Percentiles rank a stretch among this genome's conserved stretches.
Conservation (phyloP, 2,113 vertebrate genomes). For the Lamprotornis superbus region DNA sequence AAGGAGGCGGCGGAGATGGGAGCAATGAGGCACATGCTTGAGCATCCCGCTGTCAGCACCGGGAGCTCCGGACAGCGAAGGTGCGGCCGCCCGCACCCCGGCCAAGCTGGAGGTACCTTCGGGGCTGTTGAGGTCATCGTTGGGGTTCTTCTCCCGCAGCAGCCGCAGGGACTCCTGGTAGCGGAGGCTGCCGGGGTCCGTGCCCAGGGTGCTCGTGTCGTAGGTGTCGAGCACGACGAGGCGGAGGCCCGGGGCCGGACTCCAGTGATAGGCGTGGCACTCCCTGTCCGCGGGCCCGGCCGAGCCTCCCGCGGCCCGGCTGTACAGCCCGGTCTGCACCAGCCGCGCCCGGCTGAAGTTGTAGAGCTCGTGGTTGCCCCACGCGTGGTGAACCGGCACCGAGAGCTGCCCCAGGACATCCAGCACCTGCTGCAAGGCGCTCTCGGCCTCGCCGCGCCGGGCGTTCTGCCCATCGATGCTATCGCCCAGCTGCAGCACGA, state of each 20-base stretch:
- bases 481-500: constrained; percentile 91
- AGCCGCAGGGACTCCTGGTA: constrained; percentile 74
- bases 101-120: constrained; percentile 70
- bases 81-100: neutral
- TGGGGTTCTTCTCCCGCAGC: constrained; percentile 82
- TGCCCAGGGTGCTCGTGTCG: constrained; percentile 85
- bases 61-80: neutral
- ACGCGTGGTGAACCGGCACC: constrained; percentile 83
- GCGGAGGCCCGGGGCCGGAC: constrained; percentile 76
- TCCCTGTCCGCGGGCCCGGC: neutral
- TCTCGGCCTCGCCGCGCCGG: constrained; percentile 62
- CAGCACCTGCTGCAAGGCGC: constrained; percentile 78
- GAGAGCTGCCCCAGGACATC: constrained; percentile 65
- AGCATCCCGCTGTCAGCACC: neutral
- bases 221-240: constrained; percentile 89
- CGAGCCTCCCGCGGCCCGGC: neutral
- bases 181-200: constrained; percentile 70
- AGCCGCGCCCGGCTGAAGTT: constrained; percentile 86
- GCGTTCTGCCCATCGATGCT: constrained; percentile 90
- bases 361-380: constrained; percentile 97
- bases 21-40: rapidly evolving
- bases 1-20: rapidly evolving
- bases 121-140: constrained; percentile 85
- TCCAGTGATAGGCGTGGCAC: constrained; percentile 87
- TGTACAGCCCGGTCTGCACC: constrained; percentile 77